phyloP scores from a whole-genome alignment of 2,797 vertebrate genomes.

The Numenius phaeopus region DNA sequence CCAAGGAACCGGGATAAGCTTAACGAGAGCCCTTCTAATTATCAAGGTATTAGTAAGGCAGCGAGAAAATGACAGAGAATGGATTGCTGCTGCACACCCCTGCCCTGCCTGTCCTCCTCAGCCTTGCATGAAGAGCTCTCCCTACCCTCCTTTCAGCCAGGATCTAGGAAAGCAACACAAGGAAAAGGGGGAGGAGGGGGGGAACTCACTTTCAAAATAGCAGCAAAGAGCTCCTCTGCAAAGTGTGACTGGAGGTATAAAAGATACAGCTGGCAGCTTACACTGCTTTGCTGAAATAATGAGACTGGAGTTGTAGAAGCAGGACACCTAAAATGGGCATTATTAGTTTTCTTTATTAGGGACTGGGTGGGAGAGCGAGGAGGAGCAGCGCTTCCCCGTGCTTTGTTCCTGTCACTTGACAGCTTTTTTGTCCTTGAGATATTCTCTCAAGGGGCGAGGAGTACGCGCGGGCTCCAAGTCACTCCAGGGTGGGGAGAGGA shows the following conservation, averaged over 20 bases:
- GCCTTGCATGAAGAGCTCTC: neutral
- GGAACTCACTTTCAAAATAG: neutral
- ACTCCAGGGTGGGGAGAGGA: neutral
- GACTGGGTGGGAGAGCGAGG: neutral
- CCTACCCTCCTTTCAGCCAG: neutral
- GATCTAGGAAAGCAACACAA: neutral
- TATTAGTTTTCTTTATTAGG: conserved; percentile 42
- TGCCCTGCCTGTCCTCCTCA: neutral
- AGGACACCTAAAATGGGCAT: conserved; percentile 44
- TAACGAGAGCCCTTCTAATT: conserved; percentile 4
- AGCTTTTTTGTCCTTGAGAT: conserved; percentile 57
- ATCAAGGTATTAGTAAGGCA: conserved; percentile 9
- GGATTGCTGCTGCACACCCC: neutral
- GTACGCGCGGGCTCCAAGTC: neutral
- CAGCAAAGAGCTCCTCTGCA: conserved; percentile 19
- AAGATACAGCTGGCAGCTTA: conserved; percentile 30
- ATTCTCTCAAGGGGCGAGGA: neutral
- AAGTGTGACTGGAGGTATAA: conserved; percentile 20
- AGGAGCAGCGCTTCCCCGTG: neutral
- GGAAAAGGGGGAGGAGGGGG: neutral
- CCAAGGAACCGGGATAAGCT: neutral
- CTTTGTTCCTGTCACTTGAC: conserved; percentile 29
- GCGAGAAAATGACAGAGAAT: conserved; percentile 24
- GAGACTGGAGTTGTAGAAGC: conserved; percentile 20
- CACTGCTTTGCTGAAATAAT: conserved; percentile 42